Evolutionary conservation across 2,113 vertebrate genomes (phyloP).

Genomic region (Pogona vitticeps): DNA sequence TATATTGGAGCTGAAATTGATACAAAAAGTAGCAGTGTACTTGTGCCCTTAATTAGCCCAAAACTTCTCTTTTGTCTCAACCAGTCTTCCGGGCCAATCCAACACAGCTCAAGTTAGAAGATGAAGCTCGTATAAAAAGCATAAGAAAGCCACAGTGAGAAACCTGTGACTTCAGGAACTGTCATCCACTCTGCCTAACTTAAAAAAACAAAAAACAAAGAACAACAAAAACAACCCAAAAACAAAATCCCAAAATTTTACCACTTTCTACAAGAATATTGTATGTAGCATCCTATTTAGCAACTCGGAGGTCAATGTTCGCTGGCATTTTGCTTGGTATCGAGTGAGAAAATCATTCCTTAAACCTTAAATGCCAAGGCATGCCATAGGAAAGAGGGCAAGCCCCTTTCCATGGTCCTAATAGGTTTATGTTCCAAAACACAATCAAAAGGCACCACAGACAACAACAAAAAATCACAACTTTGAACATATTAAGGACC

Average conservation of each 20-base stretch:
- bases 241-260: background rate
- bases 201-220: background rate
- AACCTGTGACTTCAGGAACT: background rate
- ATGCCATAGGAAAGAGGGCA: background rate
- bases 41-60: background rate
- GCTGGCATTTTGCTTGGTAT: background rate
- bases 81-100: background rate
- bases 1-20: no score
- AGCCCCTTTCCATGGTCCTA: background rate
- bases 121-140: no score
- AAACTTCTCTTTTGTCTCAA: conserved; percentile 1
- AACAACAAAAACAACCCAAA: no score
- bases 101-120: background rate
- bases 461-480: background rate
- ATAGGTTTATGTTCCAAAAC: background rate
- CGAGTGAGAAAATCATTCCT: background rate
- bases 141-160: background rate
- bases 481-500: background rate
- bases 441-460: conserved; percentile 31
- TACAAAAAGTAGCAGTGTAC: no score
- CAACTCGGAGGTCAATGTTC: background rate
- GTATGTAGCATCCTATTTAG: background rate
- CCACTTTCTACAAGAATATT: background rate
- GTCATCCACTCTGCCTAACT: background rate
- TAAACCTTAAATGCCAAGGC: background rate